phyloP scores from a whole-genome alignment of 2,888 invertebrate genomes.

The Dusona sp. region DNA sequence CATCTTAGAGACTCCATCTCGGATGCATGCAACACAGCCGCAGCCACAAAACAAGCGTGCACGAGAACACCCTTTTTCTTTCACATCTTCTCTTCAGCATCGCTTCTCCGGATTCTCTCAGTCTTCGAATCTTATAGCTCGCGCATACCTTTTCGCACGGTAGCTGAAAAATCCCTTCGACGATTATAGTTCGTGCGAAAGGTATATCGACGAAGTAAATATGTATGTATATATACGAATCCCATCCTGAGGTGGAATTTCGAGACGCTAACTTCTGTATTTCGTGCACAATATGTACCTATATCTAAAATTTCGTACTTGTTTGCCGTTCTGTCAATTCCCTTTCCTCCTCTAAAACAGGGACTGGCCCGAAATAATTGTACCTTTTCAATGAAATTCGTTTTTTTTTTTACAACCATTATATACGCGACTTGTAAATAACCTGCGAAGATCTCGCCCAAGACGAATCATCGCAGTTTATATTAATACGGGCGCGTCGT shows the following conservation, averaged over 20 bases:
- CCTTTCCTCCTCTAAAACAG: neutral
- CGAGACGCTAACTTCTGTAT: constrained; percentile 41
- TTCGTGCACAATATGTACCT: neutral
- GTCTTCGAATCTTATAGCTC: constrained; percentile 41
- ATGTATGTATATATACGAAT: constrained; percentile 4
- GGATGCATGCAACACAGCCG: constrained; percentile 49
- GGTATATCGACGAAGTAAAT: constrained; percentile 8
- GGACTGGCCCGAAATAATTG: neutral
- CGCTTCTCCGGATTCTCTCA: constrained; percentile 41
- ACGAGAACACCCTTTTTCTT: constrained; percentile 70
- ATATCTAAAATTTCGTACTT: neutral
- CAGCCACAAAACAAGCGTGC: constrained; percentile 54
- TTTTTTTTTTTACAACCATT: constrained; percentile 17
- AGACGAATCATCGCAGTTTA: constrained; percentile 43
- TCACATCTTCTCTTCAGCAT: constrained; percentile 54
- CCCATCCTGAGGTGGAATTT: constrained; percentile 46
- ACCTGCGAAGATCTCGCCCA: constrained; percentile 18
- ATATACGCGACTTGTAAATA: constrained; percentile 4
- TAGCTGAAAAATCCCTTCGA: constrained; percentile 70
- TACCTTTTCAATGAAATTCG: neutral
- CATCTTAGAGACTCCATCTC: constrained; percentile 63
- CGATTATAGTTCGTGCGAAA: constrained; percentile 59
- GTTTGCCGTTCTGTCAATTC: neutral
- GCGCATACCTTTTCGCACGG: constrained; percentile 71
- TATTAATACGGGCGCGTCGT: constrained; percentile 60